Evolutionary conservation across 2,888 invertebrate species (phyloP), one percentile per base, ranked within the genome.

Genomic region (Hirtodrosophila cameraria): DNA sequence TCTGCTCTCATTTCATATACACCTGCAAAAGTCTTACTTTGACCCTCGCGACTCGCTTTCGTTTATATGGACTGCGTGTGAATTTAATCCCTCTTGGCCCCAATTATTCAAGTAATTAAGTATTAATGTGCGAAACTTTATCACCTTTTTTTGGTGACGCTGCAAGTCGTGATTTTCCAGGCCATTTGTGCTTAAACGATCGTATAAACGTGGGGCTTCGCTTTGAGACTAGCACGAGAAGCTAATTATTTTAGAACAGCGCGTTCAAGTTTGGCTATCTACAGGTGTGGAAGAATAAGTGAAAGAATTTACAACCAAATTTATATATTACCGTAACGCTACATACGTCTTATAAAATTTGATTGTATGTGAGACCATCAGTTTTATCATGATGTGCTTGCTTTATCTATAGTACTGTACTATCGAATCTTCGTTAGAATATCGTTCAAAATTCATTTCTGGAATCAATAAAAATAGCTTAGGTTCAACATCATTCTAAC

Each of bases 61-160:
- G 41, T 50, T 57, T 38, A 38, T 48, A 31, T 36, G 48, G 46
- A 57, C 63, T 55, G 81, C 75, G 72, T 70, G 84, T 68, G 87
- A 89, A 88, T 76, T 89, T 89, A 89, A 88, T 89, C 86, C 83
- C 74, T n/a, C n/a, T 77, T 85, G 88, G 86, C 78, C 87, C 89
- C 88, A 89, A 89, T 89, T 89, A 89, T 81, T 82, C 88, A 80
- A 84, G 88, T 86, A 88, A 89, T 89, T 89, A 89, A 88, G 87
- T 89, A 86, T 89, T 83, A 87, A 88, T 89, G 88, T 88, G 89
- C 87, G 89, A 89, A 89, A 88, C 79, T 78, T 68, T 89, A 89
- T 89, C 88, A 87, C 89, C 87, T 87, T 75, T 87, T 75, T 64
- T 53, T 65, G 71, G 60, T 54, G 35, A 61, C 39, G 54, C 59